These are phyloP conservation scores for Enhydra lutris DNA, from an alignment of 2,113 vertebrate species.

Conservation along the genomic window DNA sequence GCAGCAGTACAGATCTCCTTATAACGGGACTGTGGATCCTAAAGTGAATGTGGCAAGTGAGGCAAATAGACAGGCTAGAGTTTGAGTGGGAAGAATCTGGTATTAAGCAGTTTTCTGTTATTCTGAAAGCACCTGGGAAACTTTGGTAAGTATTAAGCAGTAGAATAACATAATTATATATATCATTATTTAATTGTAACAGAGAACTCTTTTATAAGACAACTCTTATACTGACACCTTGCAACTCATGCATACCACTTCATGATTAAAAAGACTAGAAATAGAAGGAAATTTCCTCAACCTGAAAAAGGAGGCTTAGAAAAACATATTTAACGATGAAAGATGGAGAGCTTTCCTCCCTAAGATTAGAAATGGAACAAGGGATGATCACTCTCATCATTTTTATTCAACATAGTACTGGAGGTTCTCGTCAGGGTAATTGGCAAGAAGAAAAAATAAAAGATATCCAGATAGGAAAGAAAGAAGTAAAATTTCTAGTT, in stretches of 20 bases:
- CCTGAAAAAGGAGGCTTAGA: not conserved
- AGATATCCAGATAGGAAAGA: not conserved
- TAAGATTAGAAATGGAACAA: not conserved
- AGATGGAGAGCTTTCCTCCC: not conserved
- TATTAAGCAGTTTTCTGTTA: not conserved
- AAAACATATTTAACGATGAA: not conserved
- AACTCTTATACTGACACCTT: not conserved
- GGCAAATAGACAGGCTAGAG: not conserved
- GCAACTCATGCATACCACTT: not conserved
- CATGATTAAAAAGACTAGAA: not conserved
- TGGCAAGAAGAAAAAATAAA: not conserved
- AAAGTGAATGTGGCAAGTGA: not conserved
- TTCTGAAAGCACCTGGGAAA: not conserved
- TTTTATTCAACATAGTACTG: not conserved
- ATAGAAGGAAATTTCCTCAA: not conserved
- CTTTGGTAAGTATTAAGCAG: not conserved
- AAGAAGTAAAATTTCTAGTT: not conserved
- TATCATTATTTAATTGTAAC: not conserved
- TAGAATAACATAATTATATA: not conserved
- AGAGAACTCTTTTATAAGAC: not conserved
- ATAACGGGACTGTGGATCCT: not conserved
- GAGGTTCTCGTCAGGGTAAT: not conserved
- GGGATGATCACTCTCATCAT: not conserved
- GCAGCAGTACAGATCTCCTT: not conserved
- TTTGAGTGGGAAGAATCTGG: not conserved